Conservation (phyloP, 2,797 vertebrate species). For the Sarcoramphus papa region DNA sequence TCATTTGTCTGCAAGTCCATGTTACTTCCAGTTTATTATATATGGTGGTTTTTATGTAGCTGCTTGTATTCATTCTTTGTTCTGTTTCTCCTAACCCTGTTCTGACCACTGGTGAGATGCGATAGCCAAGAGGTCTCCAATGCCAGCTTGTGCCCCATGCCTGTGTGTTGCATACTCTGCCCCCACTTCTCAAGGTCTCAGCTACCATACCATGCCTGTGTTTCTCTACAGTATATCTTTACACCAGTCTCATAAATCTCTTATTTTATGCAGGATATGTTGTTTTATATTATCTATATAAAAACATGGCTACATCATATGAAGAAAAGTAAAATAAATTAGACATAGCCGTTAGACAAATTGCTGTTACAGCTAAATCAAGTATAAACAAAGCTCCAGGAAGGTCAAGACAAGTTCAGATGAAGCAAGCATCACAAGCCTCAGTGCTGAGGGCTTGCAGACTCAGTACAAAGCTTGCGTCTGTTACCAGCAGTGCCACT, state of each 20-base stretch:
- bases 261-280: background rate
- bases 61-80: background rate
- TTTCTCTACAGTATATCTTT: background rate
- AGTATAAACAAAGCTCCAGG: background rate
- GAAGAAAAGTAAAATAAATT: background rate
- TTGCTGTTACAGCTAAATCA: background rate
- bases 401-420: background rate
- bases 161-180: accelerated
- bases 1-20: background rate
- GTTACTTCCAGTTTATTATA: background rate
- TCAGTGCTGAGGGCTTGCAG: background rate
- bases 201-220: accelerated
- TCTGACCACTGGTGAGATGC: background rate
- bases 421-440: background rate
- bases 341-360: background rate
- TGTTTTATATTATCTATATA: background rate
- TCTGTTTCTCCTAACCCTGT: background rate
- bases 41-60: background rate
- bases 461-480: background rate
- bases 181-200: background rate
- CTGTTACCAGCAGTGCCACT: background rate
- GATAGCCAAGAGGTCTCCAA: background rate
- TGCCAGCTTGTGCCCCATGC: background rate
- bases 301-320: background rate
- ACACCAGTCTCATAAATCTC: background rate